Evolutionary conservation across 2,797 vertebrate genomes (phyloP).

Genomic region (Phylloscopus collybita): DNA sequence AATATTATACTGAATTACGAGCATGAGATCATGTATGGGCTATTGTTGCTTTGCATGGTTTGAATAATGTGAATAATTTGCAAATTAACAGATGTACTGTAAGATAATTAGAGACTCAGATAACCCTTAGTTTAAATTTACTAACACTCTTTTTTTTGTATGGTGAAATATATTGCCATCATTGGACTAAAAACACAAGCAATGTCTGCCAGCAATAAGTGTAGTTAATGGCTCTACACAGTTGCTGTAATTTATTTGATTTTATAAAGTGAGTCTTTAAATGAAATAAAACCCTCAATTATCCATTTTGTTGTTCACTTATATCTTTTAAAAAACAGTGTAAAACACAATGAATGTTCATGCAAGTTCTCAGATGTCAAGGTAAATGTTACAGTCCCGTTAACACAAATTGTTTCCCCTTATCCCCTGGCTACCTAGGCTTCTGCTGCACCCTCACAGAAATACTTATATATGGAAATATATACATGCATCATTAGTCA

Average conservation of each 20-base stretch:
- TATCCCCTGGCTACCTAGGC: not conserved
- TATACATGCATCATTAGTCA: not conserved
- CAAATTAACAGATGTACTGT: constrained; percentile 48
- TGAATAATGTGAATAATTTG: constrained; percentile 44
- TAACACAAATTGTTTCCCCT: not conserved
- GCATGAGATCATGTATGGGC: not conserved
- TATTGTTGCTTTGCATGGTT: constrained; percentile 16
- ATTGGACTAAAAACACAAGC: constrained; percentile 55
- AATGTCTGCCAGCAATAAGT: constrained; percentile 46
- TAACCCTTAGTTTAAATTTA: constrained; percentile 46
- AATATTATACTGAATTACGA: not conserved
- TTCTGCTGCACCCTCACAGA: not conserved
- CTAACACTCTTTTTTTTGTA: constrained; percentile 37
- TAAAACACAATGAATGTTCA: not conserved
- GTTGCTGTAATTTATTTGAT: constrained; percentile 6
- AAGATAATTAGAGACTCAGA: constrained; percentile 58
- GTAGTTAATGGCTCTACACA: constrained; percentile 45
- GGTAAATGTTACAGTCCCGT: not conserved
- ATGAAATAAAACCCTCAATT: constrained; percentile 38
- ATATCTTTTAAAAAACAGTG: not conserved
- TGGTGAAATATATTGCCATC: constrained; percentile 30
- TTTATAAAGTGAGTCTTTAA: constrained; percentile 37
- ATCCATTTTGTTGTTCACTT: not conserved
- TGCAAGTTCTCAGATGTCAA: not conserved
- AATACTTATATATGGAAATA: not conserved